These are phyloP conservation scores for Lithosia quadra DNA, from an alignment of 2,888 invertebrate species.

Conservation along the genomic window DNA sequence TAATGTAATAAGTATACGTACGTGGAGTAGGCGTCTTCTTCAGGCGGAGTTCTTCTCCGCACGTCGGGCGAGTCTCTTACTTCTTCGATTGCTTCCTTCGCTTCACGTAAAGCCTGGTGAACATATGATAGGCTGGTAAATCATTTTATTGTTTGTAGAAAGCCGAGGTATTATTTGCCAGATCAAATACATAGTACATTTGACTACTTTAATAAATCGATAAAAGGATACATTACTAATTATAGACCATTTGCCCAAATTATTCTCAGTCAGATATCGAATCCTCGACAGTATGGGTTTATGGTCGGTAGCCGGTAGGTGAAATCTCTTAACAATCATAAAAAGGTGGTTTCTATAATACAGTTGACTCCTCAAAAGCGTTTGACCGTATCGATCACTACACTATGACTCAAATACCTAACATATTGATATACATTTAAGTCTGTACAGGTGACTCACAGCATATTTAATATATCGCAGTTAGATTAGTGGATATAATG, in stretches of 20 bases:
- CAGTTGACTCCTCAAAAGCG: not conserved
- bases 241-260: too few relatives aligned
- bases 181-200: too few relatives aligned
- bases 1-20: constrained; percentile 39
- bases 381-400: not conserved
- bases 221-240: too few relatives aligned
- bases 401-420: not conserved
- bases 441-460: not conserved
- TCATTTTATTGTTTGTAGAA: too few relatives aligned
- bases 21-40: constrained; percentile 72
- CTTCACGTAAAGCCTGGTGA: constrained; percentile 71
- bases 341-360: not conserved
- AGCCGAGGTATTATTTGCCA: too few relatives aligned
- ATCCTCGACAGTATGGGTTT: too few relatives aligned
- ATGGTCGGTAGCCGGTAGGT: too few relatives aligned
- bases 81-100: constrained; percentile 67
- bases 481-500: not conserved
- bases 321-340: too few relatives aligned
- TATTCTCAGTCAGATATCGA: too few relatives aligned
- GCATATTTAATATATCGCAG: not conserved
- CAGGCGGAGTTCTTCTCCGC: constrained; percentile 69
- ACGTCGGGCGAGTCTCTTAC: constrained; percentile 63
- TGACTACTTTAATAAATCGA: too few relatives aligned
- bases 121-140: not conserved
- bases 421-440: too few relatives aligned